phyloP scores from a whole-genome alignment of 2,113 vertebrate species.

The Leucosticte australis region DNA sequence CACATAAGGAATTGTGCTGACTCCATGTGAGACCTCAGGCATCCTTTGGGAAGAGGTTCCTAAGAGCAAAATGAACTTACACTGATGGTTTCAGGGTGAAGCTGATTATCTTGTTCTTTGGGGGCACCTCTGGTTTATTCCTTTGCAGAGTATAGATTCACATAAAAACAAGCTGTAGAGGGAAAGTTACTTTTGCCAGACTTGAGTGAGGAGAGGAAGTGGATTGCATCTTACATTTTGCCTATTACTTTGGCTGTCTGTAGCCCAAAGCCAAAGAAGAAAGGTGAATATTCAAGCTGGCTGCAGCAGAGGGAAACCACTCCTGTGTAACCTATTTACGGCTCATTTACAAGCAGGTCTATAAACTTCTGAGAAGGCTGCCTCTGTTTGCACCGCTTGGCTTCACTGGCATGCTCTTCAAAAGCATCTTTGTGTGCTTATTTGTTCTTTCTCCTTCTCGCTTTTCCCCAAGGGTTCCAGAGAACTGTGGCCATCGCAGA shows the following conservation, averaged over 20 bases:
- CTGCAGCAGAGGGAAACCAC: not conserved
- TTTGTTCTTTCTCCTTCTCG: constrained; percentile 35
- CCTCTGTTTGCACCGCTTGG: not conserved
- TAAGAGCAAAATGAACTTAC: not conserved
- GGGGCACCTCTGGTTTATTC: not conserved
- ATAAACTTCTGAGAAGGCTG: not conserved
- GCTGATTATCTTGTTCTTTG: not conserved
- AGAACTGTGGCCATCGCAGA: constrained; percentile 95
- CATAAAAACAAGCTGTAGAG: not conserved
- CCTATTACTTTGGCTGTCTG: not conserved
- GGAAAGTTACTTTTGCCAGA: not conserved
- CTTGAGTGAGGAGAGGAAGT: not conserved
- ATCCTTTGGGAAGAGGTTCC: not conserved
- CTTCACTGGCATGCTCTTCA: not conserved
- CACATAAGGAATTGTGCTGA: not conserved
- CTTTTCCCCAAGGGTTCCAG: constrained; percentile 86
- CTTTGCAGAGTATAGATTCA: not conserved
- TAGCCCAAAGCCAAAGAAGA: not conserved
- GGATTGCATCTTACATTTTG: not conserved
- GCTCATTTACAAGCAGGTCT: not conserved
- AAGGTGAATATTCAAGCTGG: not conserved
- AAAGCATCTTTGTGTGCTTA: not conserved
- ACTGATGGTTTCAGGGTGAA: not conserved
- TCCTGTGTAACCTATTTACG: not conserved
- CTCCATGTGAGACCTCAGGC: not conserved